Conservation (phyloP, 2,797 vertebrate species). For the Sebastes hopkinsi region DNA sequence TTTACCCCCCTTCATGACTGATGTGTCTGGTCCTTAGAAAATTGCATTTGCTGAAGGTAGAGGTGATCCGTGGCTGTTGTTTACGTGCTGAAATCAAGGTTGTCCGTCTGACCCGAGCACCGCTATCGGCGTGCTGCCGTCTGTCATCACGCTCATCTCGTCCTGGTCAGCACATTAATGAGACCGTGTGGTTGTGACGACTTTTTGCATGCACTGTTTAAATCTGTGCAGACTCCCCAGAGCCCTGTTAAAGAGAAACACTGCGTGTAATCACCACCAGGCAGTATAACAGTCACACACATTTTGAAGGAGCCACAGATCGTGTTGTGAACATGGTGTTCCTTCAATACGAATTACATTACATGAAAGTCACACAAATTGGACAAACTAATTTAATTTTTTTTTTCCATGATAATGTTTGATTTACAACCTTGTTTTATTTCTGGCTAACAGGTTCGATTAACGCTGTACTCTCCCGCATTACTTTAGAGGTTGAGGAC, state of each 20-base stretch:
- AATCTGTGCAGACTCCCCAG: not conserved
- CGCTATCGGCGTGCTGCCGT: conserved; percentile 44
- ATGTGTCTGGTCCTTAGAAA: conserved; percentile 19
- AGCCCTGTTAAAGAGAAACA: not conserved
- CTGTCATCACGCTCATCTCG: conserved; percentile 22
- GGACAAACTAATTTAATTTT: not conserved
- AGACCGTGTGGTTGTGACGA: not conserved
- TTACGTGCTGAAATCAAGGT: conserved; percentile 56
- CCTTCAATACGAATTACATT: not conserved
- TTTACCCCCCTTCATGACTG: conserved; percentile 1
- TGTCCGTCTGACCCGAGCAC: conserved; percentile 50
- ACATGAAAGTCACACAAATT: not conserved
- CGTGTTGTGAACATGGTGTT: conserved; percentile 1
- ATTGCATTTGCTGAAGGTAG: conserved; percentile 18
- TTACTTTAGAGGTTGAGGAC: not conserved
- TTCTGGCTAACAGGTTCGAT: not conserved
- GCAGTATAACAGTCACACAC: not conserved
- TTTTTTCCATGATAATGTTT: not conserved
- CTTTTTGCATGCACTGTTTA: conserved; percentile 7
- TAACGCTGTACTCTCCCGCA: not conserved
- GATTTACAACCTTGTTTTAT: not conserved
- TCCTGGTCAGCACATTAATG: conserved; percentile 38
- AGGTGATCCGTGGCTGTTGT: conserved; percentile 28
- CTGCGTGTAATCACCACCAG: not conserved
- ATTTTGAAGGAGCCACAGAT: not conserved